Conservation (phyloP, 1,140 invertebrate genomes). For the Lepidurus packardi region DNA sequence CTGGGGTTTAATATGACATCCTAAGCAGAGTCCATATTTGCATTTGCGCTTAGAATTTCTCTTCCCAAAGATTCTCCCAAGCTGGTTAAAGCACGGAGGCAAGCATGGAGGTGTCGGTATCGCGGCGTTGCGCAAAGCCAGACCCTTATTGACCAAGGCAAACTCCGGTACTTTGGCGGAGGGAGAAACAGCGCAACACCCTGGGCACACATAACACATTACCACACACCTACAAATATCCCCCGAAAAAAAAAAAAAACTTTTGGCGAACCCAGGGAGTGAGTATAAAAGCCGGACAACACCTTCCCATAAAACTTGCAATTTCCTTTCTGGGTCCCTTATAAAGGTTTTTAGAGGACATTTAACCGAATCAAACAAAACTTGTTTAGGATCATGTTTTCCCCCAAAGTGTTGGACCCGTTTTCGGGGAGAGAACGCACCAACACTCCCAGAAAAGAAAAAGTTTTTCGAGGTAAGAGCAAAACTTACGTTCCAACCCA, state of each 20-base stretch:
- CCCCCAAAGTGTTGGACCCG: neutral
- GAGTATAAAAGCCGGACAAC: neutral
- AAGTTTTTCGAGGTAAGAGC: too few species aligned
- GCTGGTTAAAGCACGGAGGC: too few species aligned
- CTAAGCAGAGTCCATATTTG: neutral
- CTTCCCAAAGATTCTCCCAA: neutral
- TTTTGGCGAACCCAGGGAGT: neutral
- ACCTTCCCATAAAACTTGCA: neutral
- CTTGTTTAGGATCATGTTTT: neutral
- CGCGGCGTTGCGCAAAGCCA: slow-evolving; percentile 16
- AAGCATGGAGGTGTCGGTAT: neutral
- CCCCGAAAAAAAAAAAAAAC: neutral
- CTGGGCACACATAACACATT: neutral
- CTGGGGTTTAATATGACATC: neutral
- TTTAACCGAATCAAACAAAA: slow-evolving; percentile 1
- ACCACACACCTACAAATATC: neutral
- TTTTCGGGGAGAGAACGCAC: neutral
- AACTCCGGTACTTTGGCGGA: neutral
- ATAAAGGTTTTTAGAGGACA: neutral
- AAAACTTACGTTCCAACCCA: neutral
- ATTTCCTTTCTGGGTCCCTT: neutral
- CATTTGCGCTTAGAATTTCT: slow-evolving; percentile 8
- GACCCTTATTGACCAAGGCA: slow-evolving; percentile 12
- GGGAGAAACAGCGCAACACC: neutral
- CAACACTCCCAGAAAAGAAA: too few species aligned